A percentile compares a stretch with the other conserved stretches of the same genome.
Evolutionary conservation across 2,888 invertebrate genomes (phyloP).

Genomic region (Eupithecia abbreviata): DNA sequence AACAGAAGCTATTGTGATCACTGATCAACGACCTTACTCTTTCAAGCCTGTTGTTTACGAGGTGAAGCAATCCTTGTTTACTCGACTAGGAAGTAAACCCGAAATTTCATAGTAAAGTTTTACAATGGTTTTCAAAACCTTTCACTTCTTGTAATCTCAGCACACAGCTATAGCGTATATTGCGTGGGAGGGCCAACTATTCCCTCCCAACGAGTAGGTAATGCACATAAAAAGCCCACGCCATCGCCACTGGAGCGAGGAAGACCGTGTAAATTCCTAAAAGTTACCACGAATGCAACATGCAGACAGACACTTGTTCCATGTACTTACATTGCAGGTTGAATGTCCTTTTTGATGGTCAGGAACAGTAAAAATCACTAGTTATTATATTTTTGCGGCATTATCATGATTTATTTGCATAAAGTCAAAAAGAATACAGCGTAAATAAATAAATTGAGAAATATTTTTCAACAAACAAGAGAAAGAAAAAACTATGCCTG

Average conservation of each 20-base stretch:
- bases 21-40: conserved; percentile 25
- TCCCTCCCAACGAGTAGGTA: conserved; percentile 25
- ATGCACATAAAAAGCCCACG: conserved; percentile 46
- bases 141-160: conserved; percentile 50
- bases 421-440: not conserved
- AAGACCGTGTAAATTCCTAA: conserved; percentile 34
- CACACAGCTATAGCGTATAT: conserved; percentile 10
- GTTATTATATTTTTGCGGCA: not conserved
- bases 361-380: conserved; percentile 6
- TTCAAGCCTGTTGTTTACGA: conserved; percentile 14
- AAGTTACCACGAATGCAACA: conserved; percentile 43
- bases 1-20: not conserved
- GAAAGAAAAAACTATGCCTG: not conserved
- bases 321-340: conserved; percentile 14
- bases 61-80: conserved; percentile 7
- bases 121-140: conserved; percentile 37
- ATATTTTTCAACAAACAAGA: not conserved
- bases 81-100: conserved; percentile 8
- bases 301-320: conserved; percentile 15
- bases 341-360: not conserved
- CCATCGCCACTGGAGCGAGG: conserved; percentile 53
- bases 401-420: not conserved
- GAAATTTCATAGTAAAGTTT: not conserved
- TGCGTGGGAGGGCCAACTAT: conserved; percentile 45
- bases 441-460: not conserved